phyloP scores from a whole-genome alignment of 2,888 invertebrate genomes.

The Poecilus cupreus region DNA sequence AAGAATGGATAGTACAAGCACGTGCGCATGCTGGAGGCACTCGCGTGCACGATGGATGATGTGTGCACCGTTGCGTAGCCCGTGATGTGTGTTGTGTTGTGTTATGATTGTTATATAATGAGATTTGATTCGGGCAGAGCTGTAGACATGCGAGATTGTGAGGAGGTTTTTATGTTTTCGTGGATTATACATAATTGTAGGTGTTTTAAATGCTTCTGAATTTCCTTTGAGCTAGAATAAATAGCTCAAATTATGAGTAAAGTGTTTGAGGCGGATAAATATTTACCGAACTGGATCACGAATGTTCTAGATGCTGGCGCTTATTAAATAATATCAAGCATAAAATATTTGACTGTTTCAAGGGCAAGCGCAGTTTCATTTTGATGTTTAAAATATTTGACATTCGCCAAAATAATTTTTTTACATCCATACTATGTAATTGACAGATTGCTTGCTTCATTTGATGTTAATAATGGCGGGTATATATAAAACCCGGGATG shows the following conservation, averaged over 20 bases:
- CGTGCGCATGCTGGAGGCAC: neutral
- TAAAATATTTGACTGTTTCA: no score
- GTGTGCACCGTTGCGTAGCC: neutral
- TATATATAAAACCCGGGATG: no score
- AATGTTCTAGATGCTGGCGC: no score
- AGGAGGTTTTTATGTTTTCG: neutral
- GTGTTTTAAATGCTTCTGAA: neutral
- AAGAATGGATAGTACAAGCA: conserved; percentile 21
- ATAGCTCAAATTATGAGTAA: neutral
- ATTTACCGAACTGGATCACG: neutral
- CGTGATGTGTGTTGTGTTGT: neutral
- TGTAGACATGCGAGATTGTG: conserved; percentile 11
- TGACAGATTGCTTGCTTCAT: no score
- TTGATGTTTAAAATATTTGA: no score
- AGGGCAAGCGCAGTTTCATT: no score
- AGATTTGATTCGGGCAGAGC: neutral
- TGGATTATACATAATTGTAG: neutral
- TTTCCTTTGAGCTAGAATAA: neutral
- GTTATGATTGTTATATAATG: conserved; percentile 18
- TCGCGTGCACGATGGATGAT: neutral
- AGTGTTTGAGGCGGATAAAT: neutral
- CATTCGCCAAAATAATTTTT: no score
- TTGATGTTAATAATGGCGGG: no score
- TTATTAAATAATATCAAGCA: no score
- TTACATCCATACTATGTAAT: no score